phyloP scores from a whole-genome alignment of 2,113 vertebrate species.

The Bos taurus region DNA sequence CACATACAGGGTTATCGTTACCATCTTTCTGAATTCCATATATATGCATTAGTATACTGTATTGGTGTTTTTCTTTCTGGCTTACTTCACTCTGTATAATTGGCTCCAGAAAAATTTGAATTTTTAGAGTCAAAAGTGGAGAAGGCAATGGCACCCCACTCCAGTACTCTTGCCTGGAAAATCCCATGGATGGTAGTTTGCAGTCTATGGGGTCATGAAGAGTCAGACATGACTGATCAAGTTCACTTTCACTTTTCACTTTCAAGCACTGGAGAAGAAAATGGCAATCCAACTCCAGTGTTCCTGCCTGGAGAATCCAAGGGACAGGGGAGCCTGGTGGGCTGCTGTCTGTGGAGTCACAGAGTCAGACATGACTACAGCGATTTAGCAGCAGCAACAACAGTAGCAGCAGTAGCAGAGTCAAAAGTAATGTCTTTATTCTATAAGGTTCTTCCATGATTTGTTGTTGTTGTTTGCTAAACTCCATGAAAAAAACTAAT shows the following conservation, averaged over 20 bases:
- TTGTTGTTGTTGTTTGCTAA: neutral
- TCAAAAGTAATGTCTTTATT: neutral
- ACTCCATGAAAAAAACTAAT: neutral
- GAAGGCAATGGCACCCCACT: neutral
- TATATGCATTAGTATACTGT: too few relatives aligned
- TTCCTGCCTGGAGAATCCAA: neutral
- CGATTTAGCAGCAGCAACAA: neutral
- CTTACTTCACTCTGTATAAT: too few relatives aligned
- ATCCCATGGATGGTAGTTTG: neutral
- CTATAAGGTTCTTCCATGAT: neutral
- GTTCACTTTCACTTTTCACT: neutral
- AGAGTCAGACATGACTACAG: neutral
- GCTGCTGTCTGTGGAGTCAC: neutral
- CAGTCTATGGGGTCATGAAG: neutral
- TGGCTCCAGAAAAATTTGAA: neutral
- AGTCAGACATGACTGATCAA: rapidly evolving
- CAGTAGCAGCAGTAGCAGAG: neutral
- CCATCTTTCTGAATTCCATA: too few relatives aligned
- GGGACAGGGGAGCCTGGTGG: neutral
- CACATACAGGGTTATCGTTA: too few relatives aligned
- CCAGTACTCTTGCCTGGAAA: neutral
- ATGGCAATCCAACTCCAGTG: neutral
- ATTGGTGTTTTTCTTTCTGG: too few relatives aligned
- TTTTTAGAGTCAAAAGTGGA: neutral
- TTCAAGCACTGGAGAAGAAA: neutral